Evolutionary conservation across 2,113 vertebrate genomes (phyloP), one percentile per base, ranked within the genome.

Genomic region (Mixornis gularis): DNA sequence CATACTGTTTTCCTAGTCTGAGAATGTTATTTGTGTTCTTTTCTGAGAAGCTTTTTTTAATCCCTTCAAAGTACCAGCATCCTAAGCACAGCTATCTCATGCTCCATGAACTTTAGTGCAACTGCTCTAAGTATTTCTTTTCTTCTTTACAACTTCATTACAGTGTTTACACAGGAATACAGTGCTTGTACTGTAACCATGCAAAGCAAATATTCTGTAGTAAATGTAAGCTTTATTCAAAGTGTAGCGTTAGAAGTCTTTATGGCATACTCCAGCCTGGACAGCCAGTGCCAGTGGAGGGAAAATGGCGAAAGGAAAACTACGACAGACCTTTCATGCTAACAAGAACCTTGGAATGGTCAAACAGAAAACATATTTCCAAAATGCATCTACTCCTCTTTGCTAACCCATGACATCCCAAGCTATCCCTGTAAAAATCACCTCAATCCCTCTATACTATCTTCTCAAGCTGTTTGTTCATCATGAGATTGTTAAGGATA

Each of bases 111-210:
- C 89, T 92, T 93, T 6, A 92, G 66, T 29, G 58, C 53, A 92
- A 93, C 90, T 30, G 52, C 79, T 85, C 0, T 36, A 66, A 87
- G 85, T 1, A 0, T 77, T 88, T 85, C 69, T 80, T 89, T 84
- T 81, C 69, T 88, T 86, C 73, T 71, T 49, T 90, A 88, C 60
- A 86, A 78, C 90, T 90, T 92, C 72, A 90, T 93, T 90, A 94
- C 62, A 78, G 30, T 68, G 69, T 80, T 92, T 87, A 79, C 49
- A 81, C 7, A 29, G 62, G 70, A 93, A 90, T 38, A 86, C 56
- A 78, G 72, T 17, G 41, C 64, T 74, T 46, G 49, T 62, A 81
- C 73, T 90, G 60, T 64, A 90, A 84, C 79, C 7, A 25, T 46
- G 79, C 69, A 90, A 93, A 88, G 83, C 60, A 93, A 90, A 92